A percentile compares a stretch with the other conserved stretches of the same genome.
These are phyloP conservation scores for Pristionchus exspectatus DNA, from an alignment of 2,888 invertebrate genomes.

Conservation along the genomic window DNA sequence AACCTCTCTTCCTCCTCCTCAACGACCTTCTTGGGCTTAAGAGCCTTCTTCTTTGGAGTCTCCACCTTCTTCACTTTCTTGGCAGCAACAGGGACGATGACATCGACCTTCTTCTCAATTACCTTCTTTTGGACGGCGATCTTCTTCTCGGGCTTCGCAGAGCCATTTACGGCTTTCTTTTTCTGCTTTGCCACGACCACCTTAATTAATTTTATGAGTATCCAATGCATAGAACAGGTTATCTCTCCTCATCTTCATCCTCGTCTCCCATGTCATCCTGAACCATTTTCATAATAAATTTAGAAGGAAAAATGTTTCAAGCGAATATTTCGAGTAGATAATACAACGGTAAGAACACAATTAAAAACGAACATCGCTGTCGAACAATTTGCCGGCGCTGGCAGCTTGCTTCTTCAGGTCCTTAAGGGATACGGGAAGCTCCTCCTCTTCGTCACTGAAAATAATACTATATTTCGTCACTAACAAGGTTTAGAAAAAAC, in stretches of 20 bases:
- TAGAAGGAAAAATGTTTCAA: not conserved
- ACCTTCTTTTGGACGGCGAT: slow-evolving; percentile 48
- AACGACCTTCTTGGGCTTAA: slow-evolving; percentile 54
- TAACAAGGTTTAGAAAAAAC: not conserved
- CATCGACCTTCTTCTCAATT: slow-evolving; percentile 45
- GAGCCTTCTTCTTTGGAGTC: slow-evolving; percentile 48
- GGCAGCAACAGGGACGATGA: slow-evolving; percentile 5
- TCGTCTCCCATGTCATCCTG: slow-evolving; percentile 56
- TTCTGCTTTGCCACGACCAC: slow-evolving; percentile 54
- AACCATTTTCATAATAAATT: not conserved
- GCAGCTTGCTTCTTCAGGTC: slow-evolving; percentile 50
- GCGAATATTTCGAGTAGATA: too few relatives aligned
- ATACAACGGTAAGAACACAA: not conserved
- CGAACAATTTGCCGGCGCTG: slow-evolving; percentile 52
- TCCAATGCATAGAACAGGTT: not conserved
- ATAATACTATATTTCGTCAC: not conserved
- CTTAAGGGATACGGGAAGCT: slow-evolving; percentile 45
- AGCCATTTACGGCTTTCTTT: slow-evolving; percentile 46
- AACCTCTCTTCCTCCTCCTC: slow-evolving; percentile 50
- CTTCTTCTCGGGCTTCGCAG: slow-evolving; percentile 45
- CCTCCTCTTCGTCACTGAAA: slow-evolving; percentile 41
- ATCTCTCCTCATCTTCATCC: slow-evolving; percentile 46
- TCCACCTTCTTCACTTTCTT: slow-evolving; percentile 56
- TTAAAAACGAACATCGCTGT: slow-evolving; percentile 47
- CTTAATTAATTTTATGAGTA: not conserved